Conservation (phyloP, 2,888 invertebrate genomes). For the Drymonia ruficornis region DNA sequence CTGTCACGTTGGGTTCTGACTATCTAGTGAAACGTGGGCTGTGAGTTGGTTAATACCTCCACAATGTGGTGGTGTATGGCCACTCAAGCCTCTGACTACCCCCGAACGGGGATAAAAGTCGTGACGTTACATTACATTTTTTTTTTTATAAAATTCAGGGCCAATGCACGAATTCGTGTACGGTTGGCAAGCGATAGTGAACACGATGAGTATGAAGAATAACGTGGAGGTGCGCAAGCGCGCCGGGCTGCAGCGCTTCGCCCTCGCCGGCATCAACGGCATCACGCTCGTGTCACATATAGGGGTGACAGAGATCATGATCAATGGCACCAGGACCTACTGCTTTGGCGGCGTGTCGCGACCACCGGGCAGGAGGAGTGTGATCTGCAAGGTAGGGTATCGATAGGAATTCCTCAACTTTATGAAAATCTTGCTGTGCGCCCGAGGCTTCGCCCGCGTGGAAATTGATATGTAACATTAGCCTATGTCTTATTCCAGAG, state of each 20-base stretch:
- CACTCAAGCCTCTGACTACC: too few relatives aligned
- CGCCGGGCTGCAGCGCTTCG: constrained; percentile 76
- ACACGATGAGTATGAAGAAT: constrained; percentile 81
- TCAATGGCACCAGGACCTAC: constrained; percentile 74
- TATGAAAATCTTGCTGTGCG: too few relatives aligned
- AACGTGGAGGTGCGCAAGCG: constrained; percentile 79
- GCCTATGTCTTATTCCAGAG: too few relatives aligned
- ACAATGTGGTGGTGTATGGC: too few relatives aligned
- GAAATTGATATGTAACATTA: too few relatives aligned
- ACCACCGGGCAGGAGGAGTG: constrained; percentile 72
- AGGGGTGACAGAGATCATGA: constrained; percentile 80
- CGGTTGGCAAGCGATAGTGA: constrained; percentile 81
- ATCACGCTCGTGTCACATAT: constrained; percentile 77
- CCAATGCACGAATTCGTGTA: constrained; percentile 81
- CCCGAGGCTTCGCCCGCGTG: too few relatives aligned
- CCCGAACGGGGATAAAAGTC: too few relatives aligned
- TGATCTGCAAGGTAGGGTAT: constrained; percentile 69
- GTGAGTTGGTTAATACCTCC: too few relatives aligned
- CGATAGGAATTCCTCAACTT: not conserved
- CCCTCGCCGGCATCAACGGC: constrained; percentile 78
- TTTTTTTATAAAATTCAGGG: constrained; percentile 43
- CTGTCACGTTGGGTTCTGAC: too few relatives aligned
- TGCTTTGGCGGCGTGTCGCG: constrained; percentile 77
- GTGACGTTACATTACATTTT: too few relatives aligned
- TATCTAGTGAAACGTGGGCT: too few relatives aligned